A percentile compares a stretch with the other conserved stretches of the same genome.
Conservation (phyloP, 2,888 invertebrate species). For the Eremobia ochroleuca region DNA sequence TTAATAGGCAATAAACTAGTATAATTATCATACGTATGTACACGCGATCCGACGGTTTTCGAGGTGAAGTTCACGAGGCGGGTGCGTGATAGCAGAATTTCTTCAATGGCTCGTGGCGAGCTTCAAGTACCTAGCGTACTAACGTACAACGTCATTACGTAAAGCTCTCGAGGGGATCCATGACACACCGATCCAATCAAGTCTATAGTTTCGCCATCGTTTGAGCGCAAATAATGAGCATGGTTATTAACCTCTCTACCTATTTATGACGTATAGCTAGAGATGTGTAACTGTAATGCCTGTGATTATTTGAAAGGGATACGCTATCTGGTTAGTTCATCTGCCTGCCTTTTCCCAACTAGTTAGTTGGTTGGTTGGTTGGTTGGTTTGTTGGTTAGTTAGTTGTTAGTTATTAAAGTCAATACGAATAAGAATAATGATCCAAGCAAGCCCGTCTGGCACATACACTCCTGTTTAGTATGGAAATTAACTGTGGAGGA, state of each 20-base stretch:
- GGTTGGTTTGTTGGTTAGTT: no score
- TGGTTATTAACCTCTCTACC: slow-evolving; percentile 43
- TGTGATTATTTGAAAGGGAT: slow-evolving; percentile 5
- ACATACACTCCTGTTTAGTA: background rate
- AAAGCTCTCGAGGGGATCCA: slow-evolving; percentile 46
- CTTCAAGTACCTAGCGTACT: slow-evolving; percentile 28
- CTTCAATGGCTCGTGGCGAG: slow-evolving; percentile 60
- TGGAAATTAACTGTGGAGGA: background rate
- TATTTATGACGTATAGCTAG: slow-evolving; percentile 19
- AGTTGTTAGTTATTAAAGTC: no score
- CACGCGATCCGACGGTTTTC: slow-evolving; percentile 55
- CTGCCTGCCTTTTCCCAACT: no score
- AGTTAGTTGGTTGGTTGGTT: no score
- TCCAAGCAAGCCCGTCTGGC: background rate
- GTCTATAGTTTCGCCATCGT: slow-evolving; percentile 33
- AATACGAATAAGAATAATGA: background rate
- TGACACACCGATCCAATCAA: slow-evolving; percentile 52
- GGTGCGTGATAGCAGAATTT: slow-evolving; percentile 68
- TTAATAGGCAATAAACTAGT: slow-evolving; percentile 55
- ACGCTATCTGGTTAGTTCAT: no score
- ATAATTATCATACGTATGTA: slow-evolving; percentile 56
- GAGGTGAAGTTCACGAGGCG: slow-evolving; percentile 72
- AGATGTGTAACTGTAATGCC: slow-evolving; percentile 13
- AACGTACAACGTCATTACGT: slow-evolving; percentile 44
- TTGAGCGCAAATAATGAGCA: slow-evolving; percentile 41